phyloP scores from a whole-genome alignment of 1,140 invertebrate species.

The Popillia japonica region DNA sequence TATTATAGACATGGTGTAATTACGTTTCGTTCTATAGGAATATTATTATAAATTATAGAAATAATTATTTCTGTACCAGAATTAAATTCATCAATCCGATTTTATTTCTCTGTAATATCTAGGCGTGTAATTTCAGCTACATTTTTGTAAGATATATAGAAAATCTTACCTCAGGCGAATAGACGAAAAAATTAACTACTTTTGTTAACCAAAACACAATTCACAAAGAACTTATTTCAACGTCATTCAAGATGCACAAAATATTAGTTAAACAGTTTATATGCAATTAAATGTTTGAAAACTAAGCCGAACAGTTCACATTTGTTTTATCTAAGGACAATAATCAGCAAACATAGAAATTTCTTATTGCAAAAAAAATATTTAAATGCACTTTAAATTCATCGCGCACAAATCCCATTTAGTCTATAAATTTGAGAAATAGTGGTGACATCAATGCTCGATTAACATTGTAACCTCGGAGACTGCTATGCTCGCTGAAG shows the following conservation, averaged over 20 bases:
- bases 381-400: slow-evolving; percentile 18
- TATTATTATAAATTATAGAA: background rate
- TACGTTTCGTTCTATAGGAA: background rate
- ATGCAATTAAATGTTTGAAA: background rate
- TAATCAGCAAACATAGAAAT: background rate
- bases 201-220: slow-evolving; percentile 16
- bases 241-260: background rate
- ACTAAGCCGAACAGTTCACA: background rate
- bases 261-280: background rate
- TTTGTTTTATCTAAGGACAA: background rate
- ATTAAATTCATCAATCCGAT: background rate
- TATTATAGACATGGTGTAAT: background rate
- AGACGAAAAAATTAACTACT: background rate
- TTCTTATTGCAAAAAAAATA: background rate
- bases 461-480: slow-evolving; percentile 37
- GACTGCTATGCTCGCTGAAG: slow-evolving; percentile 45
- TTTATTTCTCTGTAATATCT: background rate
- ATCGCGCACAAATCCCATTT: slow-evolving; percentile 12
- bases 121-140: background rate
- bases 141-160: background rate
- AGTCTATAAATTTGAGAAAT: background rate
- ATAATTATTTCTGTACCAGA: background rate
- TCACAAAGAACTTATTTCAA: background rate
- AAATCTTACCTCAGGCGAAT: slow-evolving; percentile 4
- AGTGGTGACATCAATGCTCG: slow-evolving; percentile 33